Conservation (phyloP, 2,113 vertebrate genomes). For the Elachura formosa region DNA sequence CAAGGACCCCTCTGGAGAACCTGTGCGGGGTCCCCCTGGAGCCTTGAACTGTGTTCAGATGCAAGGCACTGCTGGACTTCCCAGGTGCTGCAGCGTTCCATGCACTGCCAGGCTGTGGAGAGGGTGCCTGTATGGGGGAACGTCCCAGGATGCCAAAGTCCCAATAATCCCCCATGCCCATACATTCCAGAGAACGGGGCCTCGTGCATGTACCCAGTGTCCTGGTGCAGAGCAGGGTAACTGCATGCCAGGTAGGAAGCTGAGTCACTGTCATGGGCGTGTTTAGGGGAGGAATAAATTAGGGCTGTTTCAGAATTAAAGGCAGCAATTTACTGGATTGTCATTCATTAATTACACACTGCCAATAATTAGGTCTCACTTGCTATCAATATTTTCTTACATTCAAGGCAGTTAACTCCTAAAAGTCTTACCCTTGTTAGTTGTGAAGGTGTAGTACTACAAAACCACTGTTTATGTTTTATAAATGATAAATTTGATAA, state of each 20-base stretch:
- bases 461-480: no score
- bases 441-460: background rate
- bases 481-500: no score
- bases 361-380: background rate
- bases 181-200: no score
- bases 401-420: background rate
- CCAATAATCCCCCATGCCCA: rapidly evolving
- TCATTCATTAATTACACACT: background rate
- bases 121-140: rapidly evolving
- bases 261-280: background rate
- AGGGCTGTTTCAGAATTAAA: background rate
- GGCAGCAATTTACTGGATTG: background rate
- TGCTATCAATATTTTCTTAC: background rate
- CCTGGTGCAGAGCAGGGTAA: background rate
- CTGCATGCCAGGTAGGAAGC: background rate
- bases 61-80: background rate
- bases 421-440: background rate
- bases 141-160: background rate
- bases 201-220: background rate
- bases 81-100: background rate
- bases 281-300: background rate
- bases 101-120: background rate
- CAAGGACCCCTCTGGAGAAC: background rate
- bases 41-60: background rate
- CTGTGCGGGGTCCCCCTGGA: background rate